Percentiles rank a stretch among this genome's conserved stretches.
Evolutionary conservation across 2,888 invertebrate species (phyloP).

Genomic region (Amiota minor): DNA sequence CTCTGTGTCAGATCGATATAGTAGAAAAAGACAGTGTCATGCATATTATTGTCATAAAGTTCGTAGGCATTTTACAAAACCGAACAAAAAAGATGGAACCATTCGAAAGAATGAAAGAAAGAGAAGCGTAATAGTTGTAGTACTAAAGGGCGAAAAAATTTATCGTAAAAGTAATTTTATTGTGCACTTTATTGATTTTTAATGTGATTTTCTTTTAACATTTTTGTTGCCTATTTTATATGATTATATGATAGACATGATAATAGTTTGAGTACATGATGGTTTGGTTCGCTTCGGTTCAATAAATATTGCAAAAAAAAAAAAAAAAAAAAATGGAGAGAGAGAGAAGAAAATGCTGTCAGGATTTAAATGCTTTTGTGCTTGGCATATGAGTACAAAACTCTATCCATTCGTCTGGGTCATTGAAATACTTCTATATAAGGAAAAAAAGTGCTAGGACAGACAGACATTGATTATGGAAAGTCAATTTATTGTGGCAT

Average conservation of each 20-base stretch:
- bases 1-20: background rate
- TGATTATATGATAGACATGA: slow-evolving; percentile 34
- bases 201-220: slow-evolving; percentile 52
- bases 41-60: slow-evolving; percentile 22
- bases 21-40: slow-evolving; percentile 17
- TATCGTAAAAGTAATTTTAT: slow-evolving; percentile 55
- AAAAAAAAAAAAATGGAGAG: too few species aligned
- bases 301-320: too few species aligned
- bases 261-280: slow-evolving; percentile 50
- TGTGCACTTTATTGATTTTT: slow-evolving; percentile 65
- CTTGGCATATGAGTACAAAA: background rate
- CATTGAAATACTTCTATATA: background rate
- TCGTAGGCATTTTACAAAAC: background rate
- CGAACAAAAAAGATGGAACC: too few species aligned
- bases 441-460: background rate
- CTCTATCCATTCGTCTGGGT: slow-evolving; percentile 33
- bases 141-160: background rate
- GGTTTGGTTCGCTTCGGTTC: too few species aligned
- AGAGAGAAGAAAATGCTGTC: too few species aligned
- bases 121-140: background rate
- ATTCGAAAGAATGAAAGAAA: too few species aligned
- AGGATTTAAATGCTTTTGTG: too few species aligned
- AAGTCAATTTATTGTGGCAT: slow-evolving; percentile 65
- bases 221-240: slow-evolving; percentile 17
- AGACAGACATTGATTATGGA: slow-evolving; percentile 43